Evolutionary conservation across 2,797 vertebrate genomes (phyloP), one percentile per base, ranked within the genome.

Genomic region (Dromococcyx pavoninus): DNA sequence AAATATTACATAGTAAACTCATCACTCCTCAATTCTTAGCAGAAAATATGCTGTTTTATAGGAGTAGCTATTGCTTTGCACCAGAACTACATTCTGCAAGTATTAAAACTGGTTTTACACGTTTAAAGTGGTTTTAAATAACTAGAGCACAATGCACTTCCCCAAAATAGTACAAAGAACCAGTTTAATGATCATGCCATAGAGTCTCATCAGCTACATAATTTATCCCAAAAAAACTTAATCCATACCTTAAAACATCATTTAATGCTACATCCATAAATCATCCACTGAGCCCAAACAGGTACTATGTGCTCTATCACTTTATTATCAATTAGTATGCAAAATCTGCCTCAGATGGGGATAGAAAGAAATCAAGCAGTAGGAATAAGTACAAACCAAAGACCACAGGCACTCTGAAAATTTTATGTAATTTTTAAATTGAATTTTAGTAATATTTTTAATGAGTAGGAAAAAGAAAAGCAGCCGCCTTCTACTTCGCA

Each of bases 191-290:
- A n/a, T 57, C 6, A 12, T 9, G 9, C 54, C 13, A n/a, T 57
- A 54, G 11, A 51, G 12, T 69, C 37, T 77, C 37, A 62, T 54
- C 37, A 41, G 19, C 32, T 76, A 66, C n/a, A 7, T 39, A 15
- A 6, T 54, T 54, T 65, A 17, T 17, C 24, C 23, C 23, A 0
- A 0, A 2, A 15, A 32, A 17, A 6, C 7, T 51, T 72, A 66
- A 57, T 23, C 28, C 1, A 0, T 46, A 70, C 13, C 16, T 74
- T 54, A 60, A 83, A 79, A 50, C 15, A 44, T 50, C 10, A 44
- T 39, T 54, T 78, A 21, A 30, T 9, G 5, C 13, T 70, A 51
- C 10, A 7, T 33, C n/a, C 18, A 51, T 41, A 30, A 56, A 66
- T 41, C 9, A 5, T 19, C 56, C 2, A 9, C 28, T 2, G 9